Evolutionary conservation across 2,113 vertebrate species (phyloP), one percentile per base, ranked within the genome.

Genomic region (Labeo catla): DNA sequence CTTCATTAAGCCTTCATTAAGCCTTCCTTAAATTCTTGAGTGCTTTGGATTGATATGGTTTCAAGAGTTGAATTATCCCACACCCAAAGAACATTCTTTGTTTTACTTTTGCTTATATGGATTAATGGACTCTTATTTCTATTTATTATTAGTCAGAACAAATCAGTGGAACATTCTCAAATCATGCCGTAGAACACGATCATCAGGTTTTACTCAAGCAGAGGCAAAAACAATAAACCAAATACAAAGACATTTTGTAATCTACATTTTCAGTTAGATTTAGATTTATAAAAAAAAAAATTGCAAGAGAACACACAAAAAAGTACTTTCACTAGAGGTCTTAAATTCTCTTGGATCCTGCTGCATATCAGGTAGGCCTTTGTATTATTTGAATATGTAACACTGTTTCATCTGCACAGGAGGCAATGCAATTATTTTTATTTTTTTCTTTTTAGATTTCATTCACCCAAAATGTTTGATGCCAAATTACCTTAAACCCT

Each of bases 401-500:
- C 7, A 73, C 49, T n/a, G 28, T 52, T 65, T 63, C 39, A 52
- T 65, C 57, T 57, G 12, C 57, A 39, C 39, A 2, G 79, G 19
- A 23, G 76, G 4, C 16, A 65, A 47, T 28, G 49, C 65, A 76
- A 47, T 50, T 3, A 34, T 78, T 66, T 59, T 39, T 73, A 78
- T 66, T 68, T 73, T 74, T 88, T 86, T 78, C 80, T 84, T 77
- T 57, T 74, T 54, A 47, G 36, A 57, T 68, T 84, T 45, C 11
- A 79, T 70, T 81, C 73, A 34, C 50, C 59, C 83, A 66, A 11
- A 50, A 50, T 66, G 52, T 76, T 49, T 43, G 54, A 82, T 49
- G 61, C 81, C 81, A 80, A 80, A 86, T 88, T 81, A 86, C 80
- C 50, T 39, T 49, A 68, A 72, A 47, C 84, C n/a, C 68, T 81